Evolutionary conservation across 2,113 vertebrate genomes (phyloP), one percentile per base, ranked within the genome.

Genomic region (Phocoena sinus): DNA sequence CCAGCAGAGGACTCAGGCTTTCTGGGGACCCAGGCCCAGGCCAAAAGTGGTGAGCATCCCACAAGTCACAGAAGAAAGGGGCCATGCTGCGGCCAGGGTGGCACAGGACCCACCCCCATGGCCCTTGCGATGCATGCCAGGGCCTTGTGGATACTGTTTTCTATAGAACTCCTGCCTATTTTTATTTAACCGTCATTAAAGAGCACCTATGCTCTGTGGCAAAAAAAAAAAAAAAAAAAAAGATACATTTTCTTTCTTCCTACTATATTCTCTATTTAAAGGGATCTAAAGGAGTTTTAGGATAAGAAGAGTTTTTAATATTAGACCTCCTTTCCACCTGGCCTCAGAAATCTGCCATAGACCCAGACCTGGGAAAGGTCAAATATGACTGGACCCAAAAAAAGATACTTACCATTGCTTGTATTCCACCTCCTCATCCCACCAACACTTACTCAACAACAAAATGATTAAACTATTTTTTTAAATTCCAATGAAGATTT

Each of bases 111-210:
- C 4, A 6, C 5, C 44, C 60, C 33, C 50, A 17, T 25, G n/a
- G 33, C 76, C 23, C 58, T 50, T 44, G 44, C 33, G 62, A 17
- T 63, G 3, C 44, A 41, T 41, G 38, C 67, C 44, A 41, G 41
- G 47, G 47, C 50, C 65, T 50, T 62, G 6, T 20, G 3, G 44
- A 76, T 26, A 76, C 76, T 92, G 50, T 68, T 96, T 95, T 90
- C 94, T 95, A 62, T 79, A 41, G 33, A 90, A 74, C 8, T 0
- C 31, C 38, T 28, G 8, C 53, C 73, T 41, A 1, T 83, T 83
- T 89, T 28, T 74, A 60, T 74, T 76, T 76, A n/a, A 50, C n/a
- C 1, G 3, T 81, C 74, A 97, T 97, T 97, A 97, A 97, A 97
- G 58, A 81, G 56, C 65, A 50, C 20, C 21, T 83, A 26, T 33